phyloP scores from a whole-genome alignment of 2,797 vertebrate genomes.

The Hemibagrus guttatus region DNA sequence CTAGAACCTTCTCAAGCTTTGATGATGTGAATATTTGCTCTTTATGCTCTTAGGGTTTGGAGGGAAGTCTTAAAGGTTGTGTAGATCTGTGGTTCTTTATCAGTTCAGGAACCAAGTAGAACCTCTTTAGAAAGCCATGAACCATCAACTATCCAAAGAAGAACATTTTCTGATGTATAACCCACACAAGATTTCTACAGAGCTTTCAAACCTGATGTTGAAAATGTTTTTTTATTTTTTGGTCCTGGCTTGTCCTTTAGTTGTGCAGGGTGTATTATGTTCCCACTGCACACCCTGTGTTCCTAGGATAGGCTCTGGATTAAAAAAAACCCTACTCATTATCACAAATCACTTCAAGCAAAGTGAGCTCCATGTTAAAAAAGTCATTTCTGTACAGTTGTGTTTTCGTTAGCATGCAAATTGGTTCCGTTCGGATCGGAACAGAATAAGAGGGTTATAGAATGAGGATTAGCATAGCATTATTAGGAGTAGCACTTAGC shows the following conservation, averaged over 20 bases:
- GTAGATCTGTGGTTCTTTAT: neutral
- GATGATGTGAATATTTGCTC: too few relatives aligned
- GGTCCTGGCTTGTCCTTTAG: neutral
- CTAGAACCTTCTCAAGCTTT: too few relatives aligned
- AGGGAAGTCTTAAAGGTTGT: neutral
- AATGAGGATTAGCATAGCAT: slow-evolving; percentile 7
- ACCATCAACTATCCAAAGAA: neutral
- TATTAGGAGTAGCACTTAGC: neutral
- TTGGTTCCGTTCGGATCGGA: neutral
- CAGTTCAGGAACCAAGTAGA: neutral
- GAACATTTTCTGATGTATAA: neutral
- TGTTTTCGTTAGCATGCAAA: neutral
- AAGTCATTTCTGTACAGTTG: neutral
- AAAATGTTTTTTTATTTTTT: neutral
- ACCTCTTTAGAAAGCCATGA: neutral
- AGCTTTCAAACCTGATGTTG: neutral
- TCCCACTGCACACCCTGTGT: neutral
- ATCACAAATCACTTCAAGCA: neutral
- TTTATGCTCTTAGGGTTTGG: too few relatives aligned
- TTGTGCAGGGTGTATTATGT: neutral
- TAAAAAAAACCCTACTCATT: neutral
- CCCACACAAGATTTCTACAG: neutral
- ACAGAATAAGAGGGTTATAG: neutral
- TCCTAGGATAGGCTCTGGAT: neutral
- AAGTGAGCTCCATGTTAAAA: neutral